Base-by-base conservation (phyloP, 2,888 invertebrate genomes). In the Busseola fusca region DNA sequence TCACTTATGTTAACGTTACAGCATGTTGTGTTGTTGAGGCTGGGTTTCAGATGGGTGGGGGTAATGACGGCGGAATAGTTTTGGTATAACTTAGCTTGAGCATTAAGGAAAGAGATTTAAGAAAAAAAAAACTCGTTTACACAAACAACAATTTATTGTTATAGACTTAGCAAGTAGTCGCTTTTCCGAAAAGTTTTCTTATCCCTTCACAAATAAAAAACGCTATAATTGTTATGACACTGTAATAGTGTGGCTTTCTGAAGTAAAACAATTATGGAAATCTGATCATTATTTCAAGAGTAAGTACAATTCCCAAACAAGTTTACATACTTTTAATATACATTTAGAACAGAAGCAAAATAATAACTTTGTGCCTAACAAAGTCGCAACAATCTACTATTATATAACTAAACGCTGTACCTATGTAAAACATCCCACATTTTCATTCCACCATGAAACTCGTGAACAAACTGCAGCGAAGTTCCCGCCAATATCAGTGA, bases 401-500 rank as follows among this genome's bases (percentile, higher is more conserved):
- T 27, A 34, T 12, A 18, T 21, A 42, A 18, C 42, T 27, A 21
- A 52, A 50, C 30, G 16, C 45, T n/a, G 48, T 2, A 34, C 48
- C 27, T 64, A 14, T 14, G 50, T 58, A 72, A 74, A 74, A 72
- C 75, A 75, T 59, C 34, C 21, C 37, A 45, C 65, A 63, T 74
- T 64, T 56, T 72, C 56, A 54, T 58, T 34, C 57, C 4, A 14
- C 58, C 70, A 70, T 64, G 69, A 69, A 82, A 76, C 70, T 70
- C 62, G 58, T 45, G 69, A 72, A 72, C 75, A 56, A 71, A 74
- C 68, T 77, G 83, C 82, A 78, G 72, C 72, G 1, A 76, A 76
- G 48, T 76, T 69, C 59, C 56, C 71, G 60, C 73, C 83, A 83
- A 86, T 84, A 84, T 84, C 70, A 42, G 57, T 74, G 74, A 70